phyloP scores from a whole-genome alignment of 1,140 invertebrate species.

The Drosophila lowei region DNA sequence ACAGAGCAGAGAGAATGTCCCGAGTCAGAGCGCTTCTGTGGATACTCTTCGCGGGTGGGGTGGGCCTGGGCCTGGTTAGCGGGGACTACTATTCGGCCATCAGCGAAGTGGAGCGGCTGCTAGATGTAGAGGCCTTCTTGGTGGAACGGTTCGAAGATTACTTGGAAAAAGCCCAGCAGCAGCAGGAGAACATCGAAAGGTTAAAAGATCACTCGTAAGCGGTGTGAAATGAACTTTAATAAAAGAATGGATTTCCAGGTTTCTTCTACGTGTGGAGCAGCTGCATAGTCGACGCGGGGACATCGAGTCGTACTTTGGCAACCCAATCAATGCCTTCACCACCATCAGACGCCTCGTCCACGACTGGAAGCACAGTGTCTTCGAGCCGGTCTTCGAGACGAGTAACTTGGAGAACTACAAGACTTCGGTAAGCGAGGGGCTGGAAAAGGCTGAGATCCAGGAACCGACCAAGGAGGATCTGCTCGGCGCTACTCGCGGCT shows the following conservation, averaged over 20 bases:
- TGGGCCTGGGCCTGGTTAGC: background rate
- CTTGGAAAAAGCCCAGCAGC: conserved; percentile 25
- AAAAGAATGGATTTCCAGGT: conserved; percentile 21
- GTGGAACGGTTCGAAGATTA: conserved; percentile 49
- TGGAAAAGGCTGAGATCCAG: conserved; percentile 83
- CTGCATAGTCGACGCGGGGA: conserved; percentile 20
- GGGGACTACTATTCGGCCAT: conserved; percentile 48
- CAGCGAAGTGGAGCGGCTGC: conserved; percentile 23
- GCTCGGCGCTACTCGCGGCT: conserved; percentile 94
- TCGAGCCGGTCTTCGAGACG: conserved; percentile 61
- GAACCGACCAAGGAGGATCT: conserved; percentile 93
- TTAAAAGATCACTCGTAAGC: background rate
- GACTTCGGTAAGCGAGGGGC: conserved; percentile 86
- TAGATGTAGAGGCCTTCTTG: conserved; percentile 41
- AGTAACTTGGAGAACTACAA: conserved; percentile 18
- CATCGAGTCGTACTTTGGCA: conserved; percentile 43
- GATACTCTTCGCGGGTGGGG: background rate
- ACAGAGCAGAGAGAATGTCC: conserved; percentile 43
- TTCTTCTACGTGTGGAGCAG: conserved; percentile 33
- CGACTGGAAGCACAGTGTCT: conserved; percentile 92
- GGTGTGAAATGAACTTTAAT: background rate
- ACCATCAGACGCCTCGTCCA: conserved; percentile 95
- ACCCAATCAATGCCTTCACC: conserved; percentile 65
- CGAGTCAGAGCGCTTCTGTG: background rate
- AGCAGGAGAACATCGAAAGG: conserved; percentile 39